Conservation (phyloP, 2,888 invertebrate species). For the Clusia tigrina region DNA sequence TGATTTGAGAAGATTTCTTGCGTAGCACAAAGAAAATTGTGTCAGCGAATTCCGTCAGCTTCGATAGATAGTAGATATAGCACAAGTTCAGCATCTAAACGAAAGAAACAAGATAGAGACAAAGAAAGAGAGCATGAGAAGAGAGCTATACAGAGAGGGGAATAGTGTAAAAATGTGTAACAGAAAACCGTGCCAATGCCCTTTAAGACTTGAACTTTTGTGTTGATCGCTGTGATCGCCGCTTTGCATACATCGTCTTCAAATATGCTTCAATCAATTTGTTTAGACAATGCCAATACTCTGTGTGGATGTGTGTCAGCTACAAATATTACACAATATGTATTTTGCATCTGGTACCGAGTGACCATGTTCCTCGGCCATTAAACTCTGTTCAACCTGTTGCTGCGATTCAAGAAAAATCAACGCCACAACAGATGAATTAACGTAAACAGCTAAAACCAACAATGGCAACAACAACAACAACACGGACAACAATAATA, state of each 20-base stretch:
- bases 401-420: neutral
- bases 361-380: slow-evolving; percentile 31
- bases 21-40: slow-evolving; percentile 93
- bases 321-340: slow-evolving; percentile 17
- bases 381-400: slow-evolving; percentile 22
- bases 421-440: neutral
- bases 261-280: too few relatives aligned
- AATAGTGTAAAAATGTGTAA: too few relatives aligned
- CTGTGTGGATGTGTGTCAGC: neutral
- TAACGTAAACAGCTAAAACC: slow-evolving; percentile 3
- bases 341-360: slow-evolving; percentile 18
- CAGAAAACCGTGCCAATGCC: too few relatives aligned
- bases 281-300: too few relatives aligned
- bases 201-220: too few relatives aligned
- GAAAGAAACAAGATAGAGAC: slow-evolving; percentile 7
- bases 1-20: slow-evolving; percentile 89
- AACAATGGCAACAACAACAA: neutral
- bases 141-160: too few relatives aligned
- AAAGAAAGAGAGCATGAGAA: neutral
- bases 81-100: slow-evolving; percentile 67
- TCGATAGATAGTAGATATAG: slow-evolving; percentile 88
- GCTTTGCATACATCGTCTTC: neutral
- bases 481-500: too few relatives aligned
- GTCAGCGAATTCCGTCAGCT: slow-evolving; percentile 89
- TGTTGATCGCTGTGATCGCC: too few relatives aligned